Base-by-base conservation (phyloP, 1,140 invertebrate species). In the Zophobas morio region DNA sequence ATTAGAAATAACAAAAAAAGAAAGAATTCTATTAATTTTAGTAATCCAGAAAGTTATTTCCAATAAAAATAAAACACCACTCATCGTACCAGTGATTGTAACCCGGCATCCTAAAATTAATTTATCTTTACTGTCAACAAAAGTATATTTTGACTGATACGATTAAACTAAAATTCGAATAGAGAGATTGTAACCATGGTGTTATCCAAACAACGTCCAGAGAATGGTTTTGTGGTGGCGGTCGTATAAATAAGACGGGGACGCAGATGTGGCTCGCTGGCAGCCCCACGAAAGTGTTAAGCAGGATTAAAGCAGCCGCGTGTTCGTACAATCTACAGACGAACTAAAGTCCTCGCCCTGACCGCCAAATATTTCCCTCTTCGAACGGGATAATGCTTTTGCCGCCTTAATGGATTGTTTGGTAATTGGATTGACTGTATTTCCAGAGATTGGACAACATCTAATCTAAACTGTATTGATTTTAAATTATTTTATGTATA, bases 351-450 rank as follows among this genome's bases (percentile, higher is more conserved):
- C 70, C 70, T 72, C 46, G 70, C 33, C 70, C 70, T 66, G 51
- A 72, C 70, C 70, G 70, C 47, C 70, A 72, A 72, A 72, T 72
- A 72, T 72, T 70, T 72, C 70, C 70, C 70, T 72, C 40, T 46
- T n/a, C 33, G 36, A 51, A 51, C 51, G 36, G 70, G 70, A 53
- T 72, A 51, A 72, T 72, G 46, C 70, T n/a, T 33, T 51, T 72
- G 34, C 36, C 70, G 39, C 60, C 39, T 42, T 72, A 72, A 72
- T 72, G 51, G 70, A 72, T 72, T 72, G 70, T 72, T 72, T 72
- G 32, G 47, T 72, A 72, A 72, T 72, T 72, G 70, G 51, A 72
- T 72, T 72, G 70, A 72, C 70, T 72, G 70, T 35, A 51, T 47
- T 72, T 72, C 35, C 20, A 53, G 35, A 72, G 33, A 40, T 49